These are phyloP conservation scores for Ptychadena robeensis DNA, from an alignment of 2,797 vertebrate genomes.

Conservation along the genomic window DNA sequence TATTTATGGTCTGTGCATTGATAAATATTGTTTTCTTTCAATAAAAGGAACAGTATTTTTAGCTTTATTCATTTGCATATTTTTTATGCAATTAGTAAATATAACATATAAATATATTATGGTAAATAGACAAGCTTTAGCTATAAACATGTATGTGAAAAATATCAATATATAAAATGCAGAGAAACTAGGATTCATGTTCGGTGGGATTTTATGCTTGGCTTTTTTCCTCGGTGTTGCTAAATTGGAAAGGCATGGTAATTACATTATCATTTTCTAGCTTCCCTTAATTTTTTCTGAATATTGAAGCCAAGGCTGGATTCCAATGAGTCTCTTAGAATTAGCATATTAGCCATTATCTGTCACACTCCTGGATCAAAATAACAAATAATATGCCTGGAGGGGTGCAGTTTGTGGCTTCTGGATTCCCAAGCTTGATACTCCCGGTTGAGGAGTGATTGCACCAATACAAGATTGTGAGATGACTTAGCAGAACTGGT, in stretches of 20 bases:
- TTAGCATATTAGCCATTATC: constrained; percentile 70
- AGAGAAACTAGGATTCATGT: constrained; percentile 2
- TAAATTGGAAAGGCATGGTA: constrained; percentile 42
- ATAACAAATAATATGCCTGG: constrained; percentile 76
- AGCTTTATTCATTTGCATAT: not conserved
- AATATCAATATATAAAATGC: not conserved
- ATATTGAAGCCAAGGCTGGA: constrained; percentile 64
- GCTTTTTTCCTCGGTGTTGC: constrained; percentile 17
- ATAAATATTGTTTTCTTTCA: no score
- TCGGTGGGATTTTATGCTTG: constrained; percentile 21
- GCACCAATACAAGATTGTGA: constrained; percentile 77
- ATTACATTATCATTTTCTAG: constrained; percentile 56
- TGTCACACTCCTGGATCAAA: constrained; percentile 71
- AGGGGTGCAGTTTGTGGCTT: constrained; percentile 71
- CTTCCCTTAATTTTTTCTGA: constrained; percentile 62
- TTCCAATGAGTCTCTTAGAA: constrained; percentile 66
- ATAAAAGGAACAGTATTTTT: not conserved
- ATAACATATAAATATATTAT: not conserved
- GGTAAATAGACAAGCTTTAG: no score
- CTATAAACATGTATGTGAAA: not conserved
- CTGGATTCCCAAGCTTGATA: constrained; percentile 71
- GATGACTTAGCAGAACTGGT: constrained; percentile 78
- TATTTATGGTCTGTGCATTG: no score
- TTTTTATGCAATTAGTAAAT: not conserved
- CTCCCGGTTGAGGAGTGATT: constrained; percentile 74